Evolutionary conservation across 2,113 vertebrate species (phyloP).

Genomic region (Passer montanus): DNA sequence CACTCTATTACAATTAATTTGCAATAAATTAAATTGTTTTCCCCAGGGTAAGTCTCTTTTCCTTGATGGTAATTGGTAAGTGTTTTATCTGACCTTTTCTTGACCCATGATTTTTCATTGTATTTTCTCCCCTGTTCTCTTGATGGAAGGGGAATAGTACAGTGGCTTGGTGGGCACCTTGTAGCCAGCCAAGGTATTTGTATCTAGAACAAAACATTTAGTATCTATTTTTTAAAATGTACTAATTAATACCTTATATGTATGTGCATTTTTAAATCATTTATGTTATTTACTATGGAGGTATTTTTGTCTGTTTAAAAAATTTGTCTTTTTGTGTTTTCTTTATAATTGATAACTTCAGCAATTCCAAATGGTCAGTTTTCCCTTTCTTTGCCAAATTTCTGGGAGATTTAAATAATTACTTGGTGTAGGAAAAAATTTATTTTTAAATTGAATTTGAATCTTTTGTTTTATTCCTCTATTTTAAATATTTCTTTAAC

Average conservation of each 20-base stretch:
- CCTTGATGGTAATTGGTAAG: neutral
- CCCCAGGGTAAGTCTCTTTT: neutral
- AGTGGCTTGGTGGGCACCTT: neutral
- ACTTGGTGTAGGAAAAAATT: neutral
- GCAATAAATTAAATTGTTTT: neutral
- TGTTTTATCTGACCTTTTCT: neutral
- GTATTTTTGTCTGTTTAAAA: neutral
- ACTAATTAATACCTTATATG: neutral
- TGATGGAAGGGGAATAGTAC: neutral
- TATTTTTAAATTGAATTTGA: neutral
- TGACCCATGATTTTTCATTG: neutral
- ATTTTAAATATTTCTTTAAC: neutral
- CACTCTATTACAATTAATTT: neutral
- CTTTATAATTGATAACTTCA: neutral
- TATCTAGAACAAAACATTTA: neutral
- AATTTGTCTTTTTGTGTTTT: neutral
- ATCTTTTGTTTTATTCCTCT: neutral
- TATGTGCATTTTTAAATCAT: neutral
- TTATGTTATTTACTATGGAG: neutral
- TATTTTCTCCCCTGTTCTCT: neutral
- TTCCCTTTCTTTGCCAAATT: neutral
- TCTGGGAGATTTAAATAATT: neutral
- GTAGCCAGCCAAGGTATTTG: neutral
- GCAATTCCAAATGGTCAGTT: neutral
- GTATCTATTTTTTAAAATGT: rapidly evolving